Conservation (phyloP, 2,113 vertebrate species). For the Tiliqua scincoides region DNA sequence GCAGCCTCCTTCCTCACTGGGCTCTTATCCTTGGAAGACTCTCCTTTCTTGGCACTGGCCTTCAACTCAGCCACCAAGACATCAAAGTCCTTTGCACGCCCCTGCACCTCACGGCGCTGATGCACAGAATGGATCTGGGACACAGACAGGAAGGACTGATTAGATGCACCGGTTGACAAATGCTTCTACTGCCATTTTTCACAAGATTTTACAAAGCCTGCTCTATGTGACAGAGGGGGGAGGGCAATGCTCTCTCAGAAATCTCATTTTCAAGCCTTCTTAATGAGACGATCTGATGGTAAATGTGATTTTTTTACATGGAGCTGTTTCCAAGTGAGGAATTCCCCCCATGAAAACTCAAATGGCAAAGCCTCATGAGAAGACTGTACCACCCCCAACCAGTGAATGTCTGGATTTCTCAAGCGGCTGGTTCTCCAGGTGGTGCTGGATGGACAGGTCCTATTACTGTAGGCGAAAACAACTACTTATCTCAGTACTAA, state of each 20-base stretch:
- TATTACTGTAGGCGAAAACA: neutral
- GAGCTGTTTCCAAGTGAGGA: neutral
- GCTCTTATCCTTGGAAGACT: constrained; percentile 84
- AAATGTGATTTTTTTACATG: neutral
- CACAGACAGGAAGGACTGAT: neutral
- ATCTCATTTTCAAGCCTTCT: neutral
- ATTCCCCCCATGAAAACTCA: neutral
- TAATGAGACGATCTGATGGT: neutral
- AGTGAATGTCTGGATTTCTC: neutral
- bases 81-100: constrained; percentile 92
- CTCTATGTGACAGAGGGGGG: too few relatives aligned
- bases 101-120: constrained; percentile 89
- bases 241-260: neutral
- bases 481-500: neutral
- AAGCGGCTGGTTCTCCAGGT: neutral
- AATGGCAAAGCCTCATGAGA: too few relatives aligned
- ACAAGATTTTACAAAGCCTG: neutral
- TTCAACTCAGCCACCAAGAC: constrained; percentile 91
- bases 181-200: neutral
- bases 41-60: constrained; percentile 76
- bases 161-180: neutral
- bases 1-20: constrained; percentile 68
- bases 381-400: neutral
- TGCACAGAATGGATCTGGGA: constrained; percentile 92
- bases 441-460: neutral